Conservation (phyloP, 2,797 vertebrate genomes). For the Argya squamiceps region DNA sequence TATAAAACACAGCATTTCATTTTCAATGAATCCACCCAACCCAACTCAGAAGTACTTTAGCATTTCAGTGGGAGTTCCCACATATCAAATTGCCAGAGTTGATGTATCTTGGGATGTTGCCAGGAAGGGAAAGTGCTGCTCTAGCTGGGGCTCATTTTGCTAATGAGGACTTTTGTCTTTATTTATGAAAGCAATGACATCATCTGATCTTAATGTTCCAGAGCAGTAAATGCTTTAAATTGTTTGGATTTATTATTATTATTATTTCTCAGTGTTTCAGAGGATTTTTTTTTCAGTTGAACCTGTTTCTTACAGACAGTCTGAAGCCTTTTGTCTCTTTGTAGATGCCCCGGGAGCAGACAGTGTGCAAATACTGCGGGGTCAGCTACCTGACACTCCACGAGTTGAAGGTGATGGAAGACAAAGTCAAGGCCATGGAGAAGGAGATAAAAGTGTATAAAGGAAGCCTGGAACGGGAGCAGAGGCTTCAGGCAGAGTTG, state of each 20-base stretch:
- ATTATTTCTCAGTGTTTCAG: neutral
- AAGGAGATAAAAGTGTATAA: conserved; percentile 79
- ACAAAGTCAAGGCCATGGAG: conserved; percentile 80
- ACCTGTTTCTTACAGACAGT: neutral
- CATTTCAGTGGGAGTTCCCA: neutral
- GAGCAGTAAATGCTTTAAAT: neutral
- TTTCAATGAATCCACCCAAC: neutral
- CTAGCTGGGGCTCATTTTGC: neutral
- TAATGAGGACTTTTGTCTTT: neutral
- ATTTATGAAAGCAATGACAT: neutral
- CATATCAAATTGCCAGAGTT: neutral
- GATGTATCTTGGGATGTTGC: neutral
- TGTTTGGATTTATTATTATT: neutral
- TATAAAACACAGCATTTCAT: neutral
- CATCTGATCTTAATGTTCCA: neutral
- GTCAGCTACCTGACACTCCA: conserved; percentile 91
- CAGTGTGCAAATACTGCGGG: conserved; percentile 87
- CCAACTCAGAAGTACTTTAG: neutral
- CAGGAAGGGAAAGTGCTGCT: neutral
- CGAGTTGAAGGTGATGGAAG: conserved; percentile 87
- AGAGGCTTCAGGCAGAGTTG: conserved; percentile 78
- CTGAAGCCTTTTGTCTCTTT: neutral
- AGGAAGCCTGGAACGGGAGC: conserved; percentile 80
- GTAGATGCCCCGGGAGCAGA: conserved; percentile 87
- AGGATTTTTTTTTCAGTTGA: neutral